These are phyloP conservation scores for Patella ulyssiponensis DNA, from an alignment of 2,888 invertebrate genomes.

Conservation along the genomic window DNA sequence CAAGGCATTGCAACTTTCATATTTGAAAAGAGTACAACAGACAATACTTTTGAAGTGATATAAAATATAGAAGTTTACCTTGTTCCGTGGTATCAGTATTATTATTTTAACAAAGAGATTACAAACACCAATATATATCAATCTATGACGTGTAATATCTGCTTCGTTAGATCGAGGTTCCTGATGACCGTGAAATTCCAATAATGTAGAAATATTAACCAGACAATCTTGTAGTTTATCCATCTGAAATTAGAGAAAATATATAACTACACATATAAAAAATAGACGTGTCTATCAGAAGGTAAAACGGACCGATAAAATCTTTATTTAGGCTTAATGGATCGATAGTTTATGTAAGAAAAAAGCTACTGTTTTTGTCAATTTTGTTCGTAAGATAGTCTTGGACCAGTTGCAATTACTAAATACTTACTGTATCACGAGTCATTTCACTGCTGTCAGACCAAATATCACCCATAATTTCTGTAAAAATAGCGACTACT, in stretches of 20 bases:
- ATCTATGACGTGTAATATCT: conserved; percentile 50
- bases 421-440: conserved; percentile 59
- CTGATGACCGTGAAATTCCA: conserved; percentile 64
- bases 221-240: conserved; percentile 57
- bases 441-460: conserved; percentile 60
- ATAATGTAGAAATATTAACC: conserved; percentile 55
- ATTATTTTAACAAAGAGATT: conserved; percentile 54
- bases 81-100: conserved; percentile 57
- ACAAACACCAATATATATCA: conserved; percentile 60
- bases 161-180: conserved; percentile 34
- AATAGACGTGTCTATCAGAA: not conserved
- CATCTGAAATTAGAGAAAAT: conserved; percentile 22
- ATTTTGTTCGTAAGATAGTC: no score
- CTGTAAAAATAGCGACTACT: conserved; percentile 41
- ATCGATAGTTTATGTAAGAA: no score
- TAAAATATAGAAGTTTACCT: conserved; percentile 42
- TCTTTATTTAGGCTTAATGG: no score
- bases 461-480: conserved; percentile 51
- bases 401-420: no score
- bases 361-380: no score
- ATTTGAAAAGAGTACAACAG: no score
- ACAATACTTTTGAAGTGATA: no score
- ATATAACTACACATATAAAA: not conserved
- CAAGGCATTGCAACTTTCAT: no score
- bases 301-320: no score